Evolutionary conservation across 2,113 vertebrate species (phyloP), one percentile per base, ranked within the genome.

Genomic region (Antechinus stuartii): DNA sequence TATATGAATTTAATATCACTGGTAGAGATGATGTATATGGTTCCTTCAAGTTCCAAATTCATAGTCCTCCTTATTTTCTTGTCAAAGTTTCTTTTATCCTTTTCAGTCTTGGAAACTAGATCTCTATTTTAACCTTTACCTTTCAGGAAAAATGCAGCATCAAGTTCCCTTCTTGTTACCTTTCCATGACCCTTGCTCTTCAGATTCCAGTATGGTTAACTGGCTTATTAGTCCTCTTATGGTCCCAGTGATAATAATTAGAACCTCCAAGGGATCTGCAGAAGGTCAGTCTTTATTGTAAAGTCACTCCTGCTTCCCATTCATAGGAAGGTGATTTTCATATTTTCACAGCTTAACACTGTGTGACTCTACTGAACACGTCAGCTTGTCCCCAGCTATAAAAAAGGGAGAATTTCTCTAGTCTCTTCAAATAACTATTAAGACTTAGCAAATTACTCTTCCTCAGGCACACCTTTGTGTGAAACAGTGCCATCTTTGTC

Each of bases 401-500:
- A 96, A 96, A 94, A 42, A 84, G 68, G 68, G 68, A 22, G n/a
- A 90, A 46, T 84, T 92, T 42, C 42, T 93, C 26, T 96, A 57
- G 95, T 95, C 91, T 84, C 94, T 90, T 96, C 89, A 96, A 97
- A 95, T 92, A 84, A 96, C 76, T 93, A 94, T 91, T n/a, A 89
- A 94, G 49, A 89, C 11, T 94, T 94, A 92, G 53, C 96, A 97
- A 97, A 95, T 96, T 94, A 90, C 35, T 90, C 93, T 55, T 76
- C 94, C 6, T 92, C 90, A 92, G 93, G 91, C 47, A 92, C 50
- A 54, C 5, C 54, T 96, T 95, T 96, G 54, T 91, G 22, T 93
- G 94, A 97, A 42, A 93, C 27, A 91, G 96, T 91, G 61, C 23
- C 30, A 91, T 95, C 94, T 94, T 10, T 92, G 35, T 94, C 96